These are phyloP conservation scores for Rhynchomys soricoides DNA, from an alignment of 2,113 vertebrate species.

Conservation along the genomic window DNA sequence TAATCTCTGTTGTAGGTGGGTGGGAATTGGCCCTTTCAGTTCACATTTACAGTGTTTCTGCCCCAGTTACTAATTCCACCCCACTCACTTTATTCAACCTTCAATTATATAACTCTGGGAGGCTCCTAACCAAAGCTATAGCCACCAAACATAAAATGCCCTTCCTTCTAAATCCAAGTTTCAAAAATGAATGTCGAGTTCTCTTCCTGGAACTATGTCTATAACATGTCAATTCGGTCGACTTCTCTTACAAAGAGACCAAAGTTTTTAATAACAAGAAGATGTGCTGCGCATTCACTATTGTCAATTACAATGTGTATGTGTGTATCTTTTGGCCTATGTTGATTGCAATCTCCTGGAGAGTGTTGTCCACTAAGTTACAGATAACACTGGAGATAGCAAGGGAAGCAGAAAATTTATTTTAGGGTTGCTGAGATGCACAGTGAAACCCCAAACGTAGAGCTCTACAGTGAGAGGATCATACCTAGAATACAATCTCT, in stretches of 20 bases:
- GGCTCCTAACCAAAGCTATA: neutral
- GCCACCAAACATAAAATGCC: neutral
- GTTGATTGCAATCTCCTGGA: neutral
- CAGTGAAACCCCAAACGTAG: neutral
- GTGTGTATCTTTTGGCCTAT: neutral
- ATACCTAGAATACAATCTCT: neutral
- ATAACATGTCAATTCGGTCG: neutral
- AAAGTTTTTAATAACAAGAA: conserved; percentile 26
- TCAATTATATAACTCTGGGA: neutral
- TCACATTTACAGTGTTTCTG: neutral
- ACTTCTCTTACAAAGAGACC: neutral
- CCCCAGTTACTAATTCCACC: fast-evolving
- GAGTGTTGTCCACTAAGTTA: neutral
- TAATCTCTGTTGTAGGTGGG: neutral
- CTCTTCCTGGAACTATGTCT: neutral
- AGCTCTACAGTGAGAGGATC: neutral
- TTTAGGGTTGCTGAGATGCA: neutral
- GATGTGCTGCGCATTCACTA: neutral
- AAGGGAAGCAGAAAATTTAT: conserved; percentile 30
- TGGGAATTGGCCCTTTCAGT: neutral
- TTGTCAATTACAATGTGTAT: neutral
- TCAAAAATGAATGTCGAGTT: neutral
- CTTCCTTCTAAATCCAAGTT: neutral
- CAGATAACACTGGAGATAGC: neutral
- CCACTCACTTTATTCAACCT: neutral